Conservation (phyloP, 2,888 invertebrate genomes). For the Spilosoma lubricipeda region DNA sequence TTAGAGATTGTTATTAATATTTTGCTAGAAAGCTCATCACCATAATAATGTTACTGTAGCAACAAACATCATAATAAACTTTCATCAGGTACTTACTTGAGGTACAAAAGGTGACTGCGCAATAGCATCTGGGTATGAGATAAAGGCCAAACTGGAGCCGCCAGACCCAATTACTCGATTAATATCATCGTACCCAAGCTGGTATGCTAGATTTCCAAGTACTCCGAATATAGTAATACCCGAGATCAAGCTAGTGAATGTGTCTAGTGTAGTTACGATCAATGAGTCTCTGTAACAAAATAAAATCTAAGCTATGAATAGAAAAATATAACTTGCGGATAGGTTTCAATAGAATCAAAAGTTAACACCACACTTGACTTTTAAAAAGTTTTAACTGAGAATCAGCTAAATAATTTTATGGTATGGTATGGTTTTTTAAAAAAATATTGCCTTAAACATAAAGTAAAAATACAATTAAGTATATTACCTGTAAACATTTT, state of each 20-base stretch:
- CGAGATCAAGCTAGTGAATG: conserved; percentile 92
- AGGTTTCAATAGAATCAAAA: no score
- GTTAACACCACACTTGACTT: background rate
- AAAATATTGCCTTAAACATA: background rate
- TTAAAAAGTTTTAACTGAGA: no score
- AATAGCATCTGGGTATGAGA: conserved; percentile 94
- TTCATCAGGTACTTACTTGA: conserved; percentile 83
- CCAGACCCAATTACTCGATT: conserved; percentile 88
- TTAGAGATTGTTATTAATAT: background rate
- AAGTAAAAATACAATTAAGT: background rate
- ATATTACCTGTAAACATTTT: conserved; percentile 89
- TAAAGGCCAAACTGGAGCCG: conserved; percentile 93
- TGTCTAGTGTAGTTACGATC: conserved; percentile 93
- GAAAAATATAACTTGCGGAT: no score
- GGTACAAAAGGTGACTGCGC: conserved; percentile 91
- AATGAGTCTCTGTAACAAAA: conserved; percentile 88
- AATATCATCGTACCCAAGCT: conserved; percentile 87
- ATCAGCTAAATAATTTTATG: background rate
- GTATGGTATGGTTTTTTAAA: background rate
- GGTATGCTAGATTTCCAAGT: conserved; percentile 91
- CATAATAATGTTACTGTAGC: background rate
- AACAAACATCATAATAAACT: background rate
- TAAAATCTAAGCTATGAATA: background rate
- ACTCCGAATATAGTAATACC: conserved; percentile 94
- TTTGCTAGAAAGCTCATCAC: background rate